phyloP scores from a whole-genome alignment of 1,140 invertebrate species.

The Heliconius hermathena region DNA sequence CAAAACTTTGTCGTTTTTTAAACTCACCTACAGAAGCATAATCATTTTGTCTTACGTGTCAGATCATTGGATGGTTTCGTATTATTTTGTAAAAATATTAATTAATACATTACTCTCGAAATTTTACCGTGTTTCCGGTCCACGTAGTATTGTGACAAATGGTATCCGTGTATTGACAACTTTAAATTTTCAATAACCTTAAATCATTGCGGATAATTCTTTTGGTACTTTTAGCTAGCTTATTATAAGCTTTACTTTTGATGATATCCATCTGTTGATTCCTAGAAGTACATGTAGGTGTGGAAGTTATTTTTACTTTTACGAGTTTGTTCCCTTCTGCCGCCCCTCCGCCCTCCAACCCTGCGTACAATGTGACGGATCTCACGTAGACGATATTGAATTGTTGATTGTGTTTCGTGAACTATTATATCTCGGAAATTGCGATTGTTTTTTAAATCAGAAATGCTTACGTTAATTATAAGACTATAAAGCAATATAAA shows the following conservation, averaged over 20 bases:
- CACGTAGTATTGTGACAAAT: constrained; percentile 70
- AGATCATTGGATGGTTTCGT: neutral
- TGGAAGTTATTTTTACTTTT: constrained; percentile 73
- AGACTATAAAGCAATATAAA: neutral
- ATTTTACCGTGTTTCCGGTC: constrained; percentile 53
- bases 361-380: constrained; percentile 47
- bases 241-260: constrained; percentile 14
- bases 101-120: no score
- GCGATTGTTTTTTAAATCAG: neutral
- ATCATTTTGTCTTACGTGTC: constrained; percentile 20
- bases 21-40: constrained; percentile 5
- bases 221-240: neutral
- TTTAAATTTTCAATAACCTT: constrained; percentile 31
- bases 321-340: constrained; percentile 65
- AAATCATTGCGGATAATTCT: neutral
- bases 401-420: constrained; percentile 29
- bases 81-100: neutral
- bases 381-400: constrained; percentile 53
- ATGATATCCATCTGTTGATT: constrained; percentile 38
- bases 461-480: neutral
- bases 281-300: constrained; percentile 38
- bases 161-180: constrained; percentile 46
- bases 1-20: constrained; percentile 32
- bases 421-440: neutral
- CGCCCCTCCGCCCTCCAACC: constrained; percentile 46